Percentiles rank a stretch among this genome's conserved stretches.
phyloP scores from a whole-genome alignment of 2,113 vertebrate species.

The Isurus oxyrinchus region DNA sequence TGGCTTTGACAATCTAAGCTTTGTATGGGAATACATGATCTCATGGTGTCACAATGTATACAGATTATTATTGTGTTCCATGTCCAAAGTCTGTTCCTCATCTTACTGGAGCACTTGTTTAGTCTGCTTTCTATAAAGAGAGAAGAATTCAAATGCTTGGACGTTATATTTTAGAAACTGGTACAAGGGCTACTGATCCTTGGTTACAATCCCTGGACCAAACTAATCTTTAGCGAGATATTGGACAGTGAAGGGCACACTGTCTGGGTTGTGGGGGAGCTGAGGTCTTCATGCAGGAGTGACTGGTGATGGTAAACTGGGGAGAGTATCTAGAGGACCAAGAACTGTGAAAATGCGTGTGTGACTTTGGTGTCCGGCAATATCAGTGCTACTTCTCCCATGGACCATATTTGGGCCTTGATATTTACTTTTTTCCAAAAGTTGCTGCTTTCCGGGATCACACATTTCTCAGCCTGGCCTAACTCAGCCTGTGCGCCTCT shows the following conservation, averaged over 20 bases:
- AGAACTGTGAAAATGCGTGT: background rate
- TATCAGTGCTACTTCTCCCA: background rate
- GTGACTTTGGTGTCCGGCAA: background rate
- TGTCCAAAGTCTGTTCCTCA: background rate
- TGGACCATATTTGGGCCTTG: background rate
- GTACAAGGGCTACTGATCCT: too few species aligned
- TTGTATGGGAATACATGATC: background rate
- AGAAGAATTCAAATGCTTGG: background rate
- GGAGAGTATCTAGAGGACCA: background rate
- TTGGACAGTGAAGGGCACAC: background rate
- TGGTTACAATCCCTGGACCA: background rate
- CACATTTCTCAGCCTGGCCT: background rate
- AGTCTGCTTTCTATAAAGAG: background rate
- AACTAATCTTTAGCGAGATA: background rate
- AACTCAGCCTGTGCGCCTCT: background rate
- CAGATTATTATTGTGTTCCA: background rate
- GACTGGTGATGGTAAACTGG: background rate
- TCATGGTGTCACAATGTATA: background rate
- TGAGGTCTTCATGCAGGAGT: background rate
- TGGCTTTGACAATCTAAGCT: background rate
- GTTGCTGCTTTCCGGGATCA: background rate
- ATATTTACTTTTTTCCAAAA: background rate
- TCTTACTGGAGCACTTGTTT: background rate
- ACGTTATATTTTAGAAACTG: too few species aligned
- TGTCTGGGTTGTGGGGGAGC: background rate